phyloP scores from a whole-genome alignment of 2,888 invertebrate species.

The Arrhopalites spinosus region DNA sequence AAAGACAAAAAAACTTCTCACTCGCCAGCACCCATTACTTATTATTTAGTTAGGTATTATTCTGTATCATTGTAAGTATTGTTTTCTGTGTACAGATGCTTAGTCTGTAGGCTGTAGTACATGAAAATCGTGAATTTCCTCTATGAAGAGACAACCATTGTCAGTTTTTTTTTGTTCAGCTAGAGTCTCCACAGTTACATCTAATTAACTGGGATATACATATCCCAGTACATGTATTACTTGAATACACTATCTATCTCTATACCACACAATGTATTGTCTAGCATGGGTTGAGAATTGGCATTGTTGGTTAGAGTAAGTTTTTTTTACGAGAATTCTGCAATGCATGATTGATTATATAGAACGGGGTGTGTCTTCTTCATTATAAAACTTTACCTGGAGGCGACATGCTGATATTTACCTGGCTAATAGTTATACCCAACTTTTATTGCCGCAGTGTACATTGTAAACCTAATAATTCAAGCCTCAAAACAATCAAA shows the following conservation, averaged over 20 bases:
- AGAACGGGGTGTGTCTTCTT: background rate
- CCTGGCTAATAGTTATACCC: no score
- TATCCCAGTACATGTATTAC: background rate
- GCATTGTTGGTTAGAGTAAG: conserved; percentile 4
- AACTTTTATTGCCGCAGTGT: no score
- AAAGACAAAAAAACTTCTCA: no score
- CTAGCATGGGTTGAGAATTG: background rate
- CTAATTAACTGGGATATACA: conserved; percentile 19
- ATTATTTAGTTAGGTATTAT: no score
- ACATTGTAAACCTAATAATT: no score
- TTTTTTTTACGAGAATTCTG: no score
- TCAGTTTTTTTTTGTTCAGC: conserved; percentile 19
- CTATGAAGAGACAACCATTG: conserved; percentile 14
- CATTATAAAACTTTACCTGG: background rate
- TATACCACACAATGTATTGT: no score
- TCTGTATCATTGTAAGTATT: no score
- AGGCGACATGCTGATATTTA: background rate
- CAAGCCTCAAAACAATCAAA: no score
- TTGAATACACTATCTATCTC: background rate
- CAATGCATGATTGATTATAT: background rate
- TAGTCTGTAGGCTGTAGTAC: no score
- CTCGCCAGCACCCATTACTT: no score
- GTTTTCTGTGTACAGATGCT: no score
- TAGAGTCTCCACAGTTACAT: conserved; percentile 21
- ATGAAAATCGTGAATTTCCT: background rate